Conservation (phyloP, 2,113 vertebrate species). For the Suricata suricatta region DNA sequence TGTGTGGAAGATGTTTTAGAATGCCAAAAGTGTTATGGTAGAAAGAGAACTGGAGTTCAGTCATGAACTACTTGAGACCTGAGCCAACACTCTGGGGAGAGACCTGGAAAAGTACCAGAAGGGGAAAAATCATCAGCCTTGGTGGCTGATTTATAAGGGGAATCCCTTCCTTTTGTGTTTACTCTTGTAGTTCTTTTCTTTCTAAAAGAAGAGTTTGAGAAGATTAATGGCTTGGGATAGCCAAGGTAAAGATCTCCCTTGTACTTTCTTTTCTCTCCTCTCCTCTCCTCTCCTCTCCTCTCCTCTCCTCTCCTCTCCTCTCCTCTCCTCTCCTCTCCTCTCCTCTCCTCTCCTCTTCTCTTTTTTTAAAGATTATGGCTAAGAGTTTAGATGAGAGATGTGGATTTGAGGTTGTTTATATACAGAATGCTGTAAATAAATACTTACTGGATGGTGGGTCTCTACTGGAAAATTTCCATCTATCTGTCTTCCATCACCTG, state of each 20-base stretch:
- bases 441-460: background rate
- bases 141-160: background rate
- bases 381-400: background rate
- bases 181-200: background rate
- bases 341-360: no score
- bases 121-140: background rate
- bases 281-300: no score
- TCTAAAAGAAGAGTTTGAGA: constrained; percentile 40
- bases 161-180: background rate
- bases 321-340: no score
- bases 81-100: background rate
- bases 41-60: constrained; percentile 36
- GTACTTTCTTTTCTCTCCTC: background rate
- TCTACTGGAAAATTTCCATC: background rate
- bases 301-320: no score
- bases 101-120: background rate
- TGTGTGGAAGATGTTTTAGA: background rate
- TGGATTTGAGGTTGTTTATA: background rate
- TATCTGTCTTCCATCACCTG: background rate
- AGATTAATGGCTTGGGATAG: background rate
- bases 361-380: background rate
- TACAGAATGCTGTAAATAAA: background rate
- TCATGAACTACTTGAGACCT: background rate
- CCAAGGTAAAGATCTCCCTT: background rate
- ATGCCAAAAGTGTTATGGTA: background rate